Base-by-base conservation (phyloP, 2,888 invertebrate genomes). In the Diploptera punctata region DNA sequence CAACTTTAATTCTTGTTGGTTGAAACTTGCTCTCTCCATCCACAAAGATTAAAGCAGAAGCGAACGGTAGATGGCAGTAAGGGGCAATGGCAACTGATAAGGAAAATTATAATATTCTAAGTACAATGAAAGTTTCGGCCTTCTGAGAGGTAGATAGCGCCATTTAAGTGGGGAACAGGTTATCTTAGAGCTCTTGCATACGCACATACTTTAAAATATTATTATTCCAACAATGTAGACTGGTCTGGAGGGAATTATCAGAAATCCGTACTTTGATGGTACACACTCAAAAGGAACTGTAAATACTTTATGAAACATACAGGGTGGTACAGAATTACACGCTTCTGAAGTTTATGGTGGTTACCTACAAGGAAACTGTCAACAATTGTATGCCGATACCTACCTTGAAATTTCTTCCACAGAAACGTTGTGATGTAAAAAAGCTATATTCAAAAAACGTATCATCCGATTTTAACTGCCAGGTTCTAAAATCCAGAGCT, bases 31-130 rank as follows among this genome's bases (percentile, higher is more conserved):
- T 57, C 29, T n/a, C 33, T 33, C n/a, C n/a, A n/a, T n/a, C n/a
- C 33, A 33, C 33, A 33, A 33, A 33, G 33, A 33, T 33, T 33
- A 33, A n/a, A 33, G 33, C 33, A 33, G 10, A 33, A 33, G 33
- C 33, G 10, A 33, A 33, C 10, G 33, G 33, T 33, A 33, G 33
- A 31, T 13, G 57, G 57, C n/a, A 29, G 31, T 16, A 1, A 24
- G 18, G 31, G 57, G 57, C 29, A 57, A 57, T 57, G 21, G 26
- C 26, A 29, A 57, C 57, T 57, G 65, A 65, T 65, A 65, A 65
- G 65, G 21, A 33, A 65, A 65, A 65, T 65, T 65, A 65, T 65
- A 65, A 65, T 65, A 65, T 65, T 65, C 57, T 29, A 57, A 57
- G 57, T 57, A 65, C 65, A 65, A 65, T 47, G 65, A 65, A 65